Base-by-base conservation (phyloP, 2,113 vertebrate species). In the Bujurquina vittata region DNA sequence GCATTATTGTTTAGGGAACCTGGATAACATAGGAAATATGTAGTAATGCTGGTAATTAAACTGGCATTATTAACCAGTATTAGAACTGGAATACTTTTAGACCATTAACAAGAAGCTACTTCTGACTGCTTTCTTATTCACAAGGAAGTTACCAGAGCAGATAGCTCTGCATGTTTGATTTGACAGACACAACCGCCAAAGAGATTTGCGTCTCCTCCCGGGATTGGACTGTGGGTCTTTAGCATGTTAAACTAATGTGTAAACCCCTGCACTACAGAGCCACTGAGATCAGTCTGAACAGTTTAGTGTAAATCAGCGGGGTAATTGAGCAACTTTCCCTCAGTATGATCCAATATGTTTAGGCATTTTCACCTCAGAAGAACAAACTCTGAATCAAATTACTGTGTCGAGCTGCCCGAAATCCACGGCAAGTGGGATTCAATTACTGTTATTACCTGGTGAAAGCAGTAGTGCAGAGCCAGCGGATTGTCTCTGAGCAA, bases 381-480 rank as follows among this genome's bases (percentile, higher is more conserved):
- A 72, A 46, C 12, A 63, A 17, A 35, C 7, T 58, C 35, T 20
- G 37, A 60, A 60, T 57, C 9, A 72, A 33, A 72, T 54, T 40
- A 69, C 17, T 72, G 46, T 54, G 46, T 54, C n/a, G 46, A 54
- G 67, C 67, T 54, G 26, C 58, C 61, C 26, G 18, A 69, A 76
- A 35, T 73, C 29, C 6, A n/a, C 3, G 20, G 4, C 29, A 72
- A 75, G 49, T 17, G 18, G 75, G 75, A 83, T 76, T 26, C 10
- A 54, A 63, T 69, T 72, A 74, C 67, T 56, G 26, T 73, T 26
- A 29, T 82, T 90, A 96, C 98, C 97, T 99, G 98, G 88, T 99
- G 97, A 94, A 99, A 99, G 96, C 99, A 99, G 93, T 98, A 99
- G 72, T 97, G 96, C 75, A 99, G 95, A 0, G 97, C 98, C 82